Evolutionary conservation across 2,113 vertebrate genomes (phyloP), one percentile per base, ranked within the genome.

Genomic region (Gopherus evgoodei): DNA sequence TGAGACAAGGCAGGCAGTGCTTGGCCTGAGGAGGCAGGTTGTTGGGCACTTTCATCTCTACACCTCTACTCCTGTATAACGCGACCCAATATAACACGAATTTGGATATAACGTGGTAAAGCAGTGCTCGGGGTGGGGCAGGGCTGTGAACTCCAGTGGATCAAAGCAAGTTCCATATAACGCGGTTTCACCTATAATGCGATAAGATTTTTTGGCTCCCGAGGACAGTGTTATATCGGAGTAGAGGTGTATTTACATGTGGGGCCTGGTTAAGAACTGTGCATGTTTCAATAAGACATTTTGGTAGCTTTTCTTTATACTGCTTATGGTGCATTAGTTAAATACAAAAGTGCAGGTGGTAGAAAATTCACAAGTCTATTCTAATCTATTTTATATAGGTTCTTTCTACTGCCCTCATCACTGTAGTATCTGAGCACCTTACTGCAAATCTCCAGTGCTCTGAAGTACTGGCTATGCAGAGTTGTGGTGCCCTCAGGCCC

Each of bases 231-330:
- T 50, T 50, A 50, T 50, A 50, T 50, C 4, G 1, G 1, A 1
- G 14, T 50, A 50, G 4, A 50, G 50, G 50, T 50, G 50, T 50
- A 27, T 2, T 96, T 95, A 93, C 90, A 52, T 0, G 57, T 24
- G 86, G 86, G 81, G 76, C 81, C 89, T 83, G 11, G 44, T 9
- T 52, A 44, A 52, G 79, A 91, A 14, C 2, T 0, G 0, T 81
- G 47, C 0, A 0, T 62, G 21, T 27, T 4, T 92, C 72, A 50
- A 72, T 0, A 0, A 8, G 50, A 47, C 59, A 29, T 4, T 5
- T 56, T 25, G 2, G n/a, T 50, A 85, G 27, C 19, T 87, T 24
- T 7, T 83, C 81, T 76, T 0, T 42, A 24, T 72, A 72, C 9
- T 38, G 35, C 35, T 72, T 38, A n/a, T 69, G 16, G 21, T 69